Base-by-base conservation (phyloP, 2,888 invertebrate genomes). In the Morinoia aosen region DNA sequence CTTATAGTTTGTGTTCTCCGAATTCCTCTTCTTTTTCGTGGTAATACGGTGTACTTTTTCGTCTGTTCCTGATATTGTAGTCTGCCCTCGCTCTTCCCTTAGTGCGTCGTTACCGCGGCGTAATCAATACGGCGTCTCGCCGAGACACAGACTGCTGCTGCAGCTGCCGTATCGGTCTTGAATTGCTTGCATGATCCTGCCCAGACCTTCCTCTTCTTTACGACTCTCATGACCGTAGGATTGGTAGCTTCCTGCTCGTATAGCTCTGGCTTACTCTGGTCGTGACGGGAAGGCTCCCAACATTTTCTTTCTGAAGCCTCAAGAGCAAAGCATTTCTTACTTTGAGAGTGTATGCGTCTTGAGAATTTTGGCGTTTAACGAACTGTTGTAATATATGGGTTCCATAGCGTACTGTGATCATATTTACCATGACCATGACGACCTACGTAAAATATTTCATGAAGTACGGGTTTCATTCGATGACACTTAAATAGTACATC, bases 101-200 rank as follows among this genome's bases (percentile, higher is more conserved):
- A 76, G 90, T 90, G 90, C 90, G 90, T 90, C 90, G 76, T 90
- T 90, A 90, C 90, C 40, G 90, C 48, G 90, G 90, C 90, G 90
- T 90, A 90, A 90, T 90, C 90, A 48, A 90, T 90, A 90, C 40
- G 90, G 40, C 19, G 90, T 90, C 90, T 90, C 39, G 40, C 90
- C 90, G 90, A 90, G 40, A 48, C 39, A 48, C 39, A 90, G 39
- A 90, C 90, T 90, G 90, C 90, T 40, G 90, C 40, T 40, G 39
- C 90, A 39, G 90, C 90, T 90, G 90, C 90, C 39, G 76, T 76
- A 76, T 19, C 33, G 76, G 76, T 76, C 76, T 76, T 76, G 76
- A 33, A 76, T 76, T 76, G 76, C 76, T 76, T 76, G 76, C 76
- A 76, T 76, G 76, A 76, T 76, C 25, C 25, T 76, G 76, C 76